Evolutionary conservation across 2,888 invertebrate species (phyloP), one percentile per base, ranked within the genome.

Genomic region (Campoplex nolae): DNA sequence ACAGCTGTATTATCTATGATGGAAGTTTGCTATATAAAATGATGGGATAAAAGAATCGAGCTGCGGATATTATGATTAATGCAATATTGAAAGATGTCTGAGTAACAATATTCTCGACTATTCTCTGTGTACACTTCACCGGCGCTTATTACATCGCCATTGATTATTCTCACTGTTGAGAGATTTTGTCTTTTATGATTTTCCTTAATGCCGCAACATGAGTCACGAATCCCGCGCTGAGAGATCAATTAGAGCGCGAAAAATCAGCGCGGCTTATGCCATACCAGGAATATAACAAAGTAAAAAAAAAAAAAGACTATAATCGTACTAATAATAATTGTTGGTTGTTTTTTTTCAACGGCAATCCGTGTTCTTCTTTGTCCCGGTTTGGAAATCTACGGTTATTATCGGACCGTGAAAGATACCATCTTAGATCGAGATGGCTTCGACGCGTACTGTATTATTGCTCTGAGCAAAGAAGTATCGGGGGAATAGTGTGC

Each of bases 71-170:
- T 42, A 35, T 58, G 68, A 56, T 32, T 62, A 62, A 62, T 38
- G 48, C 42, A 32, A 45, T 56, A 68, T 58, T 62, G 45, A 16
- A 74, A 67, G n/a, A 81, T 67, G 35, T 75, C 58, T 18, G 48
- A 32, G 68, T 67, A 45, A n/a, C 68, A 54, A 54, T 35, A 32
- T 2, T 75, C 32, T 67, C 51, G 6, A 28, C 38, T 28, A 11
- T 54, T 16, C 18, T 18, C 23, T 28, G 51, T 76, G 13, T 62
- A 70, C 42, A 73, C 35, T 58, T 70, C 51, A 18, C 67, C 48
- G 23, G 38, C 74, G 67, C 68, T 79, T 74, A 74, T 84, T 84
- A 84, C 54, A 67, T 74, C 78, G 74, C 56, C 67, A 65, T 68
- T 65, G 56, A 67, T 84, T 74, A 68, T 79, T 73, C 58, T 48